Base-by-base conservation (phyloP, 2,113 vertebrate genomes). In the Gymnobelideus leadbeateri region DNA sequence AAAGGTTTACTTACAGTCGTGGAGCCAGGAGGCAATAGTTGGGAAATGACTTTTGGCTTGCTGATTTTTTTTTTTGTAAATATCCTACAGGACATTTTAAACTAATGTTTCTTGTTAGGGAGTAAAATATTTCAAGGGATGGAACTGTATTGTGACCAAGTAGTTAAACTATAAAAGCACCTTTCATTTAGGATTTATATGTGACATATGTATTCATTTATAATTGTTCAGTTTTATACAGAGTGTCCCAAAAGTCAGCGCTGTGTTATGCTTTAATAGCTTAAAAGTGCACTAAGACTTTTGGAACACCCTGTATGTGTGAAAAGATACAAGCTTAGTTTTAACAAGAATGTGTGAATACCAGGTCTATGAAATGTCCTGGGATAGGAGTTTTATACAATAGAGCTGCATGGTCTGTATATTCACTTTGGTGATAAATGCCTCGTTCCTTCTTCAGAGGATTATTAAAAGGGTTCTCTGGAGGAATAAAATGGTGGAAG, bases 401-500 rank as follows among this genome's bases (percentile, higher is more conserved):
- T 98, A 98, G 98, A 98, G 97, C 97, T 97, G 94, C 96, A 96
- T 96, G 95, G 93, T 98, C 95, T 98, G 95, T 98, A 96, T 98
- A 98, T 98, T 98, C 98, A 97, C 98, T 98, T 98, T 98, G 98
- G 98, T 98, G 98, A 98, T 98, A 98, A 99, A 99, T 98, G 98
- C 97, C 97, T 98, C 96, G 52, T 97, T 98, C 96, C 94, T 98
- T 98, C 98, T 99, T 99, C 97, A 97, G 98, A 99, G 98, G 97
- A 98, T 99, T 99, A 99, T 98, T 98, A 98, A 98, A 98, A 98
- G 98, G 96, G 92, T 98, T 98, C 98, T 99, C 98, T 98, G 97
- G 98, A 98, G 98, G 98, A 98, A 98, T 98, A 99, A 98, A 98
- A 98, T 96, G 98, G 98, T 99, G 98, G 98, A 99, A 99, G 99